Percentiles rank a stretch among this genome's conserved stretches.
These are phyloP conservation scores for Cosmia pyralina DNA, from an alignment of 2,888 invertebrate species.

Conservation along the genomic window DNA sequence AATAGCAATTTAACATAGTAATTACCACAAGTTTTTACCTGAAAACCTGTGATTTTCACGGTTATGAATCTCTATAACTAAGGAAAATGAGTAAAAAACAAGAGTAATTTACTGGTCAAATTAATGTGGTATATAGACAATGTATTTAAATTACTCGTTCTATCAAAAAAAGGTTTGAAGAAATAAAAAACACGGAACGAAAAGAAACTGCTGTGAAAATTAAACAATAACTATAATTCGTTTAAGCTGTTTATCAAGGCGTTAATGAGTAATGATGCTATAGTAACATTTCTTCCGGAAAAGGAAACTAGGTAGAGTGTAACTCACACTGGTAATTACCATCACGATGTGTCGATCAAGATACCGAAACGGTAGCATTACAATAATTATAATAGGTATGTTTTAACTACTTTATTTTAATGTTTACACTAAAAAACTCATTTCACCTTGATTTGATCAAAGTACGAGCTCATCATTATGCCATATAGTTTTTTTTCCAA, in stretches of 20 bases:
- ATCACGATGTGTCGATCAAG: constrained; percentile 61
- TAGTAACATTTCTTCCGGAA: constrained; percentile 54
- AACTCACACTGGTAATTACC: constrained; percentile 53
- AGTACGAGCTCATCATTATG: background rate
- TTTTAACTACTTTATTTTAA: background rate
- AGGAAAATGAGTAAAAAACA: background rate
- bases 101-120: background rate
- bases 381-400: background rate
- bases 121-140: background rate
- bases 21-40: background rate
- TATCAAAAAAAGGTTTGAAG: background rate
- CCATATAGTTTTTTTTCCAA: no score
- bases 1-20: background rate
- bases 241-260: constrained; percentile 44
- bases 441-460: background rate
- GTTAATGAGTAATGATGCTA: constrained; percentile 45
- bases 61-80: background rate
- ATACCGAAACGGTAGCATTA: constrained; percentile 33
- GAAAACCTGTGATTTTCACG: background rate
- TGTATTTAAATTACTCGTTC: background rate
- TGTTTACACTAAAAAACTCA: background rate
- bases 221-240: constrained; percentile 28
- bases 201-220: constrained; percentile 6
- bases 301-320: constrained; percentile 40
- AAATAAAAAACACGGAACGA: background rate